Evolutionary conservation across 2,888 invertebrate genomes (phyloP).

Genomic region (Sesia bembeciformis): DNA sequence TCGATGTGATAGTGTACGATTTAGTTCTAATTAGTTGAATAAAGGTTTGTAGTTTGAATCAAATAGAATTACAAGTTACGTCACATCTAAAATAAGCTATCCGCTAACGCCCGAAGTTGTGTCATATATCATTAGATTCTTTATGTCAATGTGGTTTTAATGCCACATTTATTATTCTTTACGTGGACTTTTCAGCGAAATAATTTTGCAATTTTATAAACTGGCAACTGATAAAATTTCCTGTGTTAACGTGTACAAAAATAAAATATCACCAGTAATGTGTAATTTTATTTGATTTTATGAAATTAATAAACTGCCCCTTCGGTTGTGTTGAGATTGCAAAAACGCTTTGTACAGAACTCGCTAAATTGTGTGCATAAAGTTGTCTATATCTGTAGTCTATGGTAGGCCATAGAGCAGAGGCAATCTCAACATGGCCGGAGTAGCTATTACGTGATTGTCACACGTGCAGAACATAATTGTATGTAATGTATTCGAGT

Average conservation of each 20-base stretch:
- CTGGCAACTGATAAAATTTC: too few species aligned
- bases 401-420: slow-evolving; percentile 15
- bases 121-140: too few species aligned
- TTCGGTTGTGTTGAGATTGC: neutral
- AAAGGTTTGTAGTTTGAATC: slow-evolving; percentile 21
- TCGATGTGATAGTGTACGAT: slow-evolving; percentile 25
- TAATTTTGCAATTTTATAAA: too few species aligned
- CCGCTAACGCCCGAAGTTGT: too few species aligned
- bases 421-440: slow-evolving; percentile 17
- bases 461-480: neutral
- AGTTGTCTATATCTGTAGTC: slow-evolving; percentile 12
- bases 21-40: slow-evolving; percentile 31
- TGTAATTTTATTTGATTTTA: neutral
- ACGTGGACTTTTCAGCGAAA: too few species aligned
- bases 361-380: slow-evolving; percentile 21
- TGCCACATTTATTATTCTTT: too few species aligned
- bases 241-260: too few species aligned
- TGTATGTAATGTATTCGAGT: neutral
- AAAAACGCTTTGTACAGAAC: slow-evolving; percentile 29
- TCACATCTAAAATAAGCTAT: neutral
- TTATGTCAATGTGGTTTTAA: too few species aligned
- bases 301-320: neutral
- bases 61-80: neutral
- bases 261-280: too few species aligned
- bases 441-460: slow-evolving; percentile 1